phyloP scores from a whole-genome alignment of 2,888 invertebrate genomes.

The Tupiocoris notatus region DNA sequence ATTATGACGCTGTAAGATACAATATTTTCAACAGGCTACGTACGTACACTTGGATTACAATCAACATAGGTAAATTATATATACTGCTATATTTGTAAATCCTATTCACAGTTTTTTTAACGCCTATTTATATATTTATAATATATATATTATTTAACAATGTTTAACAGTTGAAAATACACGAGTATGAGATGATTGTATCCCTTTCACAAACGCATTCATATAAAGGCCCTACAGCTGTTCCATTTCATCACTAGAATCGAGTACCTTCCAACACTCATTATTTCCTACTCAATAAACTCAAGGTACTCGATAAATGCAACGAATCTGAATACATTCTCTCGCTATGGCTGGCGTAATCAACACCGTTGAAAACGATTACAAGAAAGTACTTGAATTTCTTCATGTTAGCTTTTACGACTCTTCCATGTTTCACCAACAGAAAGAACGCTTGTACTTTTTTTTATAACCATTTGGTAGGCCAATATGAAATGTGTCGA shows the following conservation, averaged over 20 bases:
- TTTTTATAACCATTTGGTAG: constrained; percentile 4
- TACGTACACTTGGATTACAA: constrained; percentile 37
- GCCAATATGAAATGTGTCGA: constrained; percentile 12
- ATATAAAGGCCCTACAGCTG: constrained; percentile 12
- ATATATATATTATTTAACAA: constrained; percentile 39
- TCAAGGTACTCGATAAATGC: constrained; percentile 16
- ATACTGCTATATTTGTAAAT: constrained; percentile 27
- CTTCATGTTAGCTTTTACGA: no score
- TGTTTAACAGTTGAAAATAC: constrained; percentile 40
- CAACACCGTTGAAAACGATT: not conserved
- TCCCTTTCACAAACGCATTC: constrained; percentile 24
- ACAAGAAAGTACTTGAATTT: not conserved
- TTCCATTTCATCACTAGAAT: not conserved
- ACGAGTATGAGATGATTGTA: constrained; percentile 41
- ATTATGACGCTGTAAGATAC: constrained; percentile 28
- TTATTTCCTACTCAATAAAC: constrained; percentile 3
- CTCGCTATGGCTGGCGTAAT: no score
- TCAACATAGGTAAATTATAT: constrained; percentile 38
- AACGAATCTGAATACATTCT: constrained; percentile 16
- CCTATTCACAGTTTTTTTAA: constrained; percentile 40
- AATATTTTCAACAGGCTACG: constrained; percentile 37
- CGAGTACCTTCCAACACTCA: not conserved
- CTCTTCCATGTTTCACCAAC: no score
- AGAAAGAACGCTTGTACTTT: not conserved
- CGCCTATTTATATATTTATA: constrained; percentile 39